Conservation (phyloP, 2,888 invertebrate species). For the Brassicogethes aeneus region DNA sequence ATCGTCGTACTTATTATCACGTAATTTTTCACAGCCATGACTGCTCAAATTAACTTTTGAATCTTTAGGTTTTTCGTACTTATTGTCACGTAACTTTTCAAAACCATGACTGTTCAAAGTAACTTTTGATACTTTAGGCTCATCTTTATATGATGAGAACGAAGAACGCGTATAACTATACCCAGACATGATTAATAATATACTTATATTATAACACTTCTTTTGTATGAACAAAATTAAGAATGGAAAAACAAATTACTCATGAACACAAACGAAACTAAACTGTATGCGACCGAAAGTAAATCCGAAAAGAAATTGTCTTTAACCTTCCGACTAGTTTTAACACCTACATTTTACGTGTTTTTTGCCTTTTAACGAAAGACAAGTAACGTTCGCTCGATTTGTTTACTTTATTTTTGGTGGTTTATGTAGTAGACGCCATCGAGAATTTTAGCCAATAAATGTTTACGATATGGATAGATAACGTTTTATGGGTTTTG, state of each 20-base stretch:
- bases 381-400: no score
- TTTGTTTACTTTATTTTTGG: no score
- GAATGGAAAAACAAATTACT: no score
- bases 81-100: no score
- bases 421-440: no score
- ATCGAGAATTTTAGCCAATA: no score
- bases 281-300: constrained; percentile 7
- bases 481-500: no score
- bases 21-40: no score
- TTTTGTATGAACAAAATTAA: no score
- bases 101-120: constrained; percentile 18
- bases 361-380: background rate
- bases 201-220: no score
- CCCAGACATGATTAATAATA: constrained; percentile 19
- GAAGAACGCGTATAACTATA: constrained; percentile 16
- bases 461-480: no score
- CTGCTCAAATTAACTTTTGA: constrained; percentile 14
- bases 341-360: constrained; percentile 19
- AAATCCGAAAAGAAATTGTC: constrained; percentile 13
- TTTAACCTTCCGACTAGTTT: constrained; percentile 19
- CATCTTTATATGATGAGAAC: constrained; percentile 12
- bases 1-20: constrained; percentile 7
- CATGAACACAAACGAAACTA: no score
- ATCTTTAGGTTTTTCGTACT: constrained; percentile 12
- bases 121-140: constrained; percentile 10